Evolutionary conservation across 2,113 vertebrate genomes (phyloP).

Genomic region (Loxodonta africana): DNA sequence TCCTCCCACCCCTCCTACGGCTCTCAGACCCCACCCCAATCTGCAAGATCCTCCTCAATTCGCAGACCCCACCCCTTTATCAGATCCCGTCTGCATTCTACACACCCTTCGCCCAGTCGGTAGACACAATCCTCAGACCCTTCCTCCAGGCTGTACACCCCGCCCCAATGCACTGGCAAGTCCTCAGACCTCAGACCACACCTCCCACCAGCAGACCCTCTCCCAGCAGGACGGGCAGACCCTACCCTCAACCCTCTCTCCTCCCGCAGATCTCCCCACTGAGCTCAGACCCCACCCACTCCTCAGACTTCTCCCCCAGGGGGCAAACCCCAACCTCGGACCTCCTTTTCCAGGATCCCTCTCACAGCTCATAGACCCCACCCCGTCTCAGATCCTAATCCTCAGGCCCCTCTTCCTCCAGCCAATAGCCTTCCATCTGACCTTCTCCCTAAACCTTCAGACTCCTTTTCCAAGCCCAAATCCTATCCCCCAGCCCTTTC

Average conservation of each 20-base stretch:
- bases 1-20: not conserved
- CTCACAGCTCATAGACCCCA: not conserved
- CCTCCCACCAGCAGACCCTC: not conserved
- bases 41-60: not conserved
- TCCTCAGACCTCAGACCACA: not conserved
- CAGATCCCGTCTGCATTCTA: rapidly evolving
- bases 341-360: not conserved
- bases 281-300: too few species aligned
- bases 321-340: not conserved
- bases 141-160: not conserved
- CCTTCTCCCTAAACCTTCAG: not conserved
- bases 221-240: too few species aligned
- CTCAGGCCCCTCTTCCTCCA: not conserved
- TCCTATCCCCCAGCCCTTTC: not conserved
- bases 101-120: too few species aligned
- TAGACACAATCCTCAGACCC: too few species aligned
- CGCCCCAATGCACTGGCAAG: not conserved
- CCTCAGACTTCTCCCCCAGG: not conserved
- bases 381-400: not conserved
- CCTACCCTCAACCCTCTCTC: not conserved
- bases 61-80: not conserved
- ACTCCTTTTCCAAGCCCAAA: not conserved
- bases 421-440: not conserved
- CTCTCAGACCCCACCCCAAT: too few species aligned
- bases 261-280: not conserved